A percentile compares a stretch with the other conserved stretches of the same genome.
phyloP scores from a whole-genome alignment of 64 coral and sea anemone species.

The Actinia equina region DNA sequence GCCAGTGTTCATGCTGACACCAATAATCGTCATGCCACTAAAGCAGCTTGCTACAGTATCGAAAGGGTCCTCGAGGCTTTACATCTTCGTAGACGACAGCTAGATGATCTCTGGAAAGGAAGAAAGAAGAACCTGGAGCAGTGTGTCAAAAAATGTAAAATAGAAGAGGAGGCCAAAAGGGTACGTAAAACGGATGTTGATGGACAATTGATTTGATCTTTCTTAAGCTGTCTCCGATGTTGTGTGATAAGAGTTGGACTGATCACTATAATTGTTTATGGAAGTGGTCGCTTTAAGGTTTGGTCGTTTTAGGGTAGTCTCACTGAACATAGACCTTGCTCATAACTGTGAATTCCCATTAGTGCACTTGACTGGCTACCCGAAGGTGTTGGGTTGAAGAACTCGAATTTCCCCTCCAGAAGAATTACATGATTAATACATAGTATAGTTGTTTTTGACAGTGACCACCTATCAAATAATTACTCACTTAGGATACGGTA shows the following conservation, averaged over 20 bases:
- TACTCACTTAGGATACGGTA: too few relatives aligned
- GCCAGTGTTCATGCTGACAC: constrained; percentile 91
- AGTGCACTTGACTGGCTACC: too few relatives aligned
- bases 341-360: too few relatives aligned
- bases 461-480: too few relatives aligned
- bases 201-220: not conserved
- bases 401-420: too few relatives aligned
- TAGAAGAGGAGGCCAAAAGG: constrained; percentile 84
- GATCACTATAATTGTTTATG: too few relatives aligned
- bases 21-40: constrained; percentile 91
- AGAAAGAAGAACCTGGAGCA: constrained; percentile 86
- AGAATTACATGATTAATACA: too few relatives aligned
- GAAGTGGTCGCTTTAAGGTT: too few relatives aligned
- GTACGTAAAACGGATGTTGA: constrained; percentile 19
- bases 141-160: constrained; percentile 90
- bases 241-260: not conserved
- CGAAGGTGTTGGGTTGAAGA: too few relatives aligned
- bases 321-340: too few relatives aligned
- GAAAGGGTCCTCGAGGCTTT: constrained; percentile 83
- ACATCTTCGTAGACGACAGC: constrained; percentile 60
- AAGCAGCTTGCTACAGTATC: constrained; percentile 91
- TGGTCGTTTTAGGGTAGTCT: too few relatives aligned
- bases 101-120: constrained; percentile 90
- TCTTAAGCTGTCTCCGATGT: not conserved
- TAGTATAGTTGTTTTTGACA: too few relatives aligned